These are phyloP conservation scores for Cataglyphis albicans DNA, from an alignment of 2,888 invertebrate species.

Conservation along the genomic window DNA sequence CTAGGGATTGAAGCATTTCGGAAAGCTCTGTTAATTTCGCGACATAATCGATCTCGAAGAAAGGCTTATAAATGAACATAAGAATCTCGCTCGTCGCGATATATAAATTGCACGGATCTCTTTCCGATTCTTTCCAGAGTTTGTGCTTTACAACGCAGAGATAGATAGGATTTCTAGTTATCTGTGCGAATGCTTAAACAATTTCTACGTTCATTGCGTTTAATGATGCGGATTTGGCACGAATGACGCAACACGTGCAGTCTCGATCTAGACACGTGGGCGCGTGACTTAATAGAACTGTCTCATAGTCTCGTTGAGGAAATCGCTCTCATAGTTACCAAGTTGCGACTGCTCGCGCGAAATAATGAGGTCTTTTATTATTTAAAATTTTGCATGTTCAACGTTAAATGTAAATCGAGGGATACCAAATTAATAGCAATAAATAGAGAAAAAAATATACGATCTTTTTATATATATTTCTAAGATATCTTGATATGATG, in stretches of 20 bases:
- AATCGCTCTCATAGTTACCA: slow-evolving; percentile 52
- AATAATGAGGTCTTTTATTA: background rate
- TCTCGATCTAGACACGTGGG: background rate
- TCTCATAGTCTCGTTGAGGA: slow-evolving; percentile 46
- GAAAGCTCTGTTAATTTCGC: slow-evolving; percentile 13
- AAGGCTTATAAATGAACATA: background rate
- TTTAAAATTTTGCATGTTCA: background rate
- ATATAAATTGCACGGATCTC: background rate
- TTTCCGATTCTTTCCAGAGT: background rate
- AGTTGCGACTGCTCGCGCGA: background rate
- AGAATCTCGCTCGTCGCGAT: background rate
- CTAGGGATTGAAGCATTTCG: slow-evolving; percentile 31
- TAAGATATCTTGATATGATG: background rate
- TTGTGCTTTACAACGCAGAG: background rate
- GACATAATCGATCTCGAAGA: background rate
- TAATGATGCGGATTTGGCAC: slow-evolving; percentile 25
- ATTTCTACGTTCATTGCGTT: slow-evolving; percentile 21
- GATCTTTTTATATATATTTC: background rate
- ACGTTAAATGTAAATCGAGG: background rate
- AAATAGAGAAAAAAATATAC: background rate
- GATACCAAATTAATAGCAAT: background rate
- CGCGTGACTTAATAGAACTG: slow-evolving; percentile 31
- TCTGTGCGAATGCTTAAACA: background rate
- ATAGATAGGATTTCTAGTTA: slow-evolving; percentile 3
- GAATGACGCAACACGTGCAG: slow-evolving; percentile 17